A percentile compares a stretch with the other conserved stretches of the same genome.
Evolutionary conservation across 2,888 invertebrate species (phyloP).

Genomic region (Idaea straminata): DNA sequence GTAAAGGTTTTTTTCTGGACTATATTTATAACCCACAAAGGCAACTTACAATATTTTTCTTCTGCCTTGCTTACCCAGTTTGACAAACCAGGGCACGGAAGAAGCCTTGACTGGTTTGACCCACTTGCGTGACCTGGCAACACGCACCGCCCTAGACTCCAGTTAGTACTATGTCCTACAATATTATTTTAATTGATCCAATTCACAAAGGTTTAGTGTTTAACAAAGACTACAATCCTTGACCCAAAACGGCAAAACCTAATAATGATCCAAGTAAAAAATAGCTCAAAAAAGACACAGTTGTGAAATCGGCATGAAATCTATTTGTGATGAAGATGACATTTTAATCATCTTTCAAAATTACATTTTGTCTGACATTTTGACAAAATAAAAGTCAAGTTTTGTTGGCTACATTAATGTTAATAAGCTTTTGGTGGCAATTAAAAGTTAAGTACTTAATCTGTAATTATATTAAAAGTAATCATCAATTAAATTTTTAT

Average conservation of each 20-base stretch:
- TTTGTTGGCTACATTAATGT: too few species aligned
- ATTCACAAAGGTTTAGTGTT: not conserved
- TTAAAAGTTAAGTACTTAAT: too few species aligned
- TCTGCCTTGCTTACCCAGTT: not conserved
- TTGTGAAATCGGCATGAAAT: not conserved
- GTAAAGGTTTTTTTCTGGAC: not conserved
- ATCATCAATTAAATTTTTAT: constrained; percentile 13
- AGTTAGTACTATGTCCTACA: constrained; percentile 35
- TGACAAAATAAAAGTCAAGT: too few species aligned
- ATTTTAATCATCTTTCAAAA: too few species aligned
- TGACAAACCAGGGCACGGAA: constrained; percentile 6
- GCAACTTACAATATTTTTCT: not conserved
- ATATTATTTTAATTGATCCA: constrained; percentile 16
- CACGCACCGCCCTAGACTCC: constrained; percentile 41
- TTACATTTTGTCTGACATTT: too few species aligned
- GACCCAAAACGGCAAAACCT: not conserved
- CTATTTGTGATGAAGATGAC: too few species aligned
- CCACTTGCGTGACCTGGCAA: constrained; percentile 66
- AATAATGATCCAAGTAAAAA: not conserved
- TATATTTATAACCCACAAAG: not conserved
- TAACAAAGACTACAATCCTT: not conserved
- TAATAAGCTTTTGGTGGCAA: too few species aligned
- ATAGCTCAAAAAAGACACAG: not conserved
- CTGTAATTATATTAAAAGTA: not conserved
- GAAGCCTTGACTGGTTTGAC: constrained; percentile 41